Percentiles rank a stretch among this genome's conserved stretches.
Evolutionary conservation across 2,888 invertebrate genomes (phyloP).

Genomic region (Agrochola litura): DNA sequence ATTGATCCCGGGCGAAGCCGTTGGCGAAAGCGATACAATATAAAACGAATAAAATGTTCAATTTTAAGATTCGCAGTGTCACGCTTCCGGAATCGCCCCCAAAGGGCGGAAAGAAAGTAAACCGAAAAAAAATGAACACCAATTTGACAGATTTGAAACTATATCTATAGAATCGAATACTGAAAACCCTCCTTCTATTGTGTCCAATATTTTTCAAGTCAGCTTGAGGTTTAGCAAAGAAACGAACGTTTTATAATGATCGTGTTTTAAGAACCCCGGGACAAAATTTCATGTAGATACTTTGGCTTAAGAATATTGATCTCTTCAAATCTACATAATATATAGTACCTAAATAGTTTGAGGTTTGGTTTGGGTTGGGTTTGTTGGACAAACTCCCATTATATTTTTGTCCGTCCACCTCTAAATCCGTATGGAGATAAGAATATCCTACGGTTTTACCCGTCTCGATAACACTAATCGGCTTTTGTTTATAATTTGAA

Average conservation of each 20-base stretch:
- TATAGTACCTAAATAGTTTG: too few relatives aligned
- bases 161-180: neutral
- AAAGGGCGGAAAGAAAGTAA: neutral
- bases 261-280: neutral
- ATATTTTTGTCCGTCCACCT: constrained; percentile 11
- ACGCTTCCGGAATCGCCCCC: too few relatives aligned
- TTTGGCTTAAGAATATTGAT: neutral
- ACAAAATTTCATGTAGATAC: neutral
- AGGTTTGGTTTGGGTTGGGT: too few relatives aligned
- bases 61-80: neutral
- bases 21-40: too few relatives aligned
- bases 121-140: neutral
- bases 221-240: neutral
- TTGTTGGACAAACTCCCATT: neutral
- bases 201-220: too few relatives aligned
- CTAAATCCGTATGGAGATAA: constrained; percentile 21
- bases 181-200: too few relatives aligned
- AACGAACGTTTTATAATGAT: neutral
- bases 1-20: too few relatives aligned
- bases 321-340: neutral
- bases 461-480: constrained; percentile 37
- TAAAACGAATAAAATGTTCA: neutral
- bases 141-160: neutral
- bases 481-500: constrained; percentile 34
- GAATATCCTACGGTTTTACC: constrained; percentile 21